Percentiles rank a stretch among this genome's conserved stretches.
Evolutionary conservation across 1,140 invertebrate genomes (phyloP).

Genomic region (Chymomyza costata): DNA sequence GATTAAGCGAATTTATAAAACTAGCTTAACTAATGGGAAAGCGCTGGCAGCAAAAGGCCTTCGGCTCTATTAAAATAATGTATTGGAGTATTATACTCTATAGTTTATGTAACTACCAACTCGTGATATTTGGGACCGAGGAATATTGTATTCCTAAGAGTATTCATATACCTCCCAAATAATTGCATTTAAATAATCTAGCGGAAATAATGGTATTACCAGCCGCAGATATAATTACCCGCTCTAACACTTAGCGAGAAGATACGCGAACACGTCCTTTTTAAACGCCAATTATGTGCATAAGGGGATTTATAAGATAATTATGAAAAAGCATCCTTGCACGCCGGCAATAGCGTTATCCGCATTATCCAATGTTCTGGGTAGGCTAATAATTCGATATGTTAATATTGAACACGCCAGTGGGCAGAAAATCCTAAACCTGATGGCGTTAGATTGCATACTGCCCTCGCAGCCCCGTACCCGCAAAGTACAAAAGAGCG

Average conservation of each 20-base stretch:
- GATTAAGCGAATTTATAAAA: no score
- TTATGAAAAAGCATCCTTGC: slow-evolving; percentile 50
- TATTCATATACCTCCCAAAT: no score
- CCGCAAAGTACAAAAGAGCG: slow-evolving; percentile 43
- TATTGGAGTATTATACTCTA: no score
- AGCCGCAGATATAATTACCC: slow-evolving; percentile 39
- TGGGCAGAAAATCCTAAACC: slow-evolving; percentile 24
- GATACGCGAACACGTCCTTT: slow-evolving; percentile 36
- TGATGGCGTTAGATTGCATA: slow-evolving; percentile 52
- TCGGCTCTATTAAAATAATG: no score
- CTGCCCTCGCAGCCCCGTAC: background rate
- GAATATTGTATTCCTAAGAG: no score
- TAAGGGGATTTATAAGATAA: slow-evolving; percentile 65
- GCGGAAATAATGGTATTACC: slow-evolving; percentile 51
- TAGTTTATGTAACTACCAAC: no score
- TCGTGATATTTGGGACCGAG: no score
- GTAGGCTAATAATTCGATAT: slow-evolving; percentile 71
- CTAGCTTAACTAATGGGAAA: no score
- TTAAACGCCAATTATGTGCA: slow-evolving; percentile 68
- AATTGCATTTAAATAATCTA: slow-evolving; percentile 43
- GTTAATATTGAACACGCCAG: slow-evolving; percentile 56
- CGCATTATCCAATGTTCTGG: slow-evolving; percentile 71
- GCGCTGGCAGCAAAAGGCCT: no score
- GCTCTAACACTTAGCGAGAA: background rate
- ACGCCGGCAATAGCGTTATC: slow-evolving; percentile 39